Evolutionary conservation across 2,113 vertebrate species (phyloP).

Genomic region (Colossoma macropomum): DNA sequence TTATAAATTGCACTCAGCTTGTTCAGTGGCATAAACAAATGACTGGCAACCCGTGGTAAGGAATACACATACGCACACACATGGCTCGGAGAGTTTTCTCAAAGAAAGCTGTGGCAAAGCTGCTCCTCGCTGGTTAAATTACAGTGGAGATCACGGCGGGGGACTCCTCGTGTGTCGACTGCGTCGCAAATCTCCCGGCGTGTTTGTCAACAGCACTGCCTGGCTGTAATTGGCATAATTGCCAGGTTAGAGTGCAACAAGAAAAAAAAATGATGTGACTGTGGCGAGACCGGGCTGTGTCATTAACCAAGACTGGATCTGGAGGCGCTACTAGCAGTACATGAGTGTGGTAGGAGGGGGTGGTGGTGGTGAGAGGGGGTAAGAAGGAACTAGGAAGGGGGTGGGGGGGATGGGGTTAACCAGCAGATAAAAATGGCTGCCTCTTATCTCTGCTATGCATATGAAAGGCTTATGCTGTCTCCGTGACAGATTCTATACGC

Average conservation of each 20-base stretch:
- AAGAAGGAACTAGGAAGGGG: slow-evolving; percentile 51
- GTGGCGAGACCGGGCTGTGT: slow-evolving; percentile 66
- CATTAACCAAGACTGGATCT: slow-evolving; percentile 75
- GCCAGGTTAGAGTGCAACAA: slow-evolving; percentile 70
- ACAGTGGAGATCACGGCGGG: slow-evolving; percentile 69
- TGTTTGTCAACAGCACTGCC: slow-evolving; percentile 76
- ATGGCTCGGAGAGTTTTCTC: slow-evolving; percentile 65
- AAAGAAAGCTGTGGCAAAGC: slow-evolving; percentile 60
- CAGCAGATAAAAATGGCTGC: slow-evolving; percentile 80
- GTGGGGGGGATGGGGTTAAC: slow-evolving; percentile 57
- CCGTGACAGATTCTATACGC: slow-evolving; percentile 73
- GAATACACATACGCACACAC: slow-evolving; percentile 46
- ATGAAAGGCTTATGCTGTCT: slow-evolving; percentile 82
- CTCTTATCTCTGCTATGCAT: slow-evolving; percentile 81
- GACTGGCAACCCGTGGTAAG: slow-evolving; percentile 38
- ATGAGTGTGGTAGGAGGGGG: slow-evolving; percentile 64
- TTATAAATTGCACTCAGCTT: slow-evolving; percentile 62
- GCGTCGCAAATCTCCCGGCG: slow-evolving; percentile 62
- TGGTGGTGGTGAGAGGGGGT: slow-evolving; percentile 52
- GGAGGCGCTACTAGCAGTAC: slow-evolving; percentile 69
- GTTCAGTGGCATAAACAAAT: slow-evolving; percentile 57
- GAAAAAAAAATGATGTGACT: slow-evolving; percentile 68
- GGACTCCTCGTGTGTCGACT: slow-evolving; percentile 66
- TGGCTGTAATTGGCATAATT: slow-evolving; percentile 74
- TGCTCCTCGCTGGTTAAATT: slow-evolving; percentile 70